phyloP scores from a whole-genome alignment of 2,888 invertebrate species.

The Vanessa cardui region DNA sequence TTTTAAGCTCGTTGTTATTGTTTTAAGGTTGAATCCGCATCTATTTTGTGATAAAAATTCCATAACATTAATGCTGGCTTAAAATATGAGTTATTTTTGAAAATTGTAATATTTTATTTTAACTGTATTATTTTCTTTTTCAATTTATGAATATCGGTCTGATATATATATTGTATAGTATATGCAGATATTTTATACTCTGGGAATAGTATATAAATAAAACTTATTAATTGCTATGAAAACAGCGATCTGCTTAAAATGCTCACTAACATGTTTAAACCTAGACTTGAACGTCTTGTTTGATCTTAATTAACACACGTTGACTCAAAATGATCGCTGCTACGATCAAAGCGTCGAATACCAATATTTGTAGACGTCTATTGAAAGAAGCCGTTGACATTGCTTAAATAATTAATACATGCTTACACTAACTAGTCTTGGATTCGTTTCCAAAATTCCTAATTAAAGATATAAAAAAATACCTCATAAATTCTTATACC shows the following conservation, averaged over 20 bases:
- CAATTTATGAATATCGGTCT: no score
- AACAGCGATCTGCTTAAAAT: conserved; percentile 32
- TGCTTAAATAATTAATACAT: conserved; percentile 23
- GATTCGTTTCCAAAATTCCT: background rate
- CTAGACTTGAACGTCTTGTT: conserved; percentile 66
- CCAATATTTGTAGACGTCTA: conserved; percentile 73
- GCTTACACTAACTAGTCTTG: background rate
- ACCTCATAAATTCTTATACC: no score
- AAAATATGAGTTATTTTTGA: no score
- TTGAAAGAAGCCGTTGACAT: conserved; percentile 69
- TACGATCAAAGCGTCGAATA: conserved; percentile 72
- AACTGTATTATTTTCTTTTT: no score
- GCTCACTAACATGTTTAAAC: conserved; percentile 25
- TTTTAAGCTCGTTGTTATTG: no score
- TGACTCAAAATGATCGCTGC: conserved; percentile 67
- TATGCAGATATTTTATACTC: no score
- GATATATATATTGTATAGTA: no score
- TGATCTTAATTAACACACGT: conserved; percentile 80
- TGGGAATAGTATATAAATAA: background rate
- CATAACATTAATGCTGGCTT: no score
- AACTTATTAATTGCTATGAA: conserved; percentile 26
- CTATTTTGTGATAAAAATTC: no score
- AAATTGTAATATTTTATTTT: no score
- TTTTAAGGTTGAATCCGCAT: no score
- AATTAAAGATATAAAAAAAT: background rate